Conservation (phyloP, 2,888 invertebrate genomes). For the Erpobdella octoculata region DNA sequence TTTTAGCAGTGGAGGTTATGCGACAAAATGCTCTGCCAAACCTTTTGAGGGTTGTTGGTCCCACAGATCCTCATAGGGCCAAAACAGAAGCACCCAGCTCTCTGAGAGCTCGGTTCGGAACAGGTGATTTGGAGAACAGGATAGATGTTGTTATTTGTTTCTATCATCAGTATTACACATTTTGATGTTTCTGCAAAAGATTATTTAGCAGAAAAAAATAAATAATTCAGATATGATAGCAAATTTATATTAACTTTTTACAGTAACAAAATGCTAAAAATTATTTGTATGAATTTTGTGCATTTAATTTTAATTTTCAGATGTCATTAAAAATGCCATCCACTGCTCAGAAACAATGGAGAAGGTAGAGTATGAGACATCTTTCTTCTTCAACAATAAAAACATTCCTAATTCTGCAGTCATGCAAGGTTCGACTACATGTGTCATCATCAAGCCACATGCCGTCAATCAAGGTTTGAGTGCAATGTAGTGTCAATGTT, state of each 20-base stretch:
- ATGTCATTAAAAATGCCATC: constrained; percentile 46
- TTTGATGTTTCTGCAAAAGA: too few species aligned
- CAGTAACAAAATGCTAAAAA: neutral
- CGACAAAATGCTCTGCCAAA: constrained; percentile 63
- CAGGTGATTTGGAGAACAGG: constrained; percentile 42
- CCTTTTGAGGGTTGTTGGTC: constrained; percentile 60
- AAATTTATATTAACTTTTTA: too few species aligned
- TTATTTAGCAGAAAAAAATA: too few species aligned
- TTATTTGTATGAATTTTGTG: too few species aligned
- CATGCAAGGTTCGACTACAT: constrained; percentile 49
- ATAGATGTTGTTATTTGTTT: too few species aligned
- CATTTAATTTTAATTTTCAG: constrained; percentile 35
- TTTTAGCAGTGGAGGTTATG: constrained; percentile 67
- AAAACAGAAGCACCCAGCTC: constrained; percentile 43
- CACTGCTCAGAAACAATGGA: constrained; percentile 62
- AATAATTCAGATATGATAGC: too few species aligned
- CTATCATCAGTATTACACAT: too few species aligned
- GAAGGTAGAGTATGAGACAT: constrained; percentile 55
- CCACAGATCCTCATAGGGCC: constrained; percentile 46
- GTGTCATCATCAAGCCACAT: constrained; percentile 80
- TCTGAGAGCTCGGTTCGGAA: constrained; percentile 48
- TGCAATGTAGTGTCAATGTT: too few species aligned
- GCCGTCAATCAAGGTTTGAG: constrained; percentile 68
- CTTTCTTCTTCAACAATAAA: constrained; percentile 51
- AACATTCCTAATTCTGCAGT: constrained; percentile 47